Evolutionary conservation across 2,113 vertebrate species (phyloP), one percentile per base, ranked within the genome.

Genomic region (Alces alces): DNA sequence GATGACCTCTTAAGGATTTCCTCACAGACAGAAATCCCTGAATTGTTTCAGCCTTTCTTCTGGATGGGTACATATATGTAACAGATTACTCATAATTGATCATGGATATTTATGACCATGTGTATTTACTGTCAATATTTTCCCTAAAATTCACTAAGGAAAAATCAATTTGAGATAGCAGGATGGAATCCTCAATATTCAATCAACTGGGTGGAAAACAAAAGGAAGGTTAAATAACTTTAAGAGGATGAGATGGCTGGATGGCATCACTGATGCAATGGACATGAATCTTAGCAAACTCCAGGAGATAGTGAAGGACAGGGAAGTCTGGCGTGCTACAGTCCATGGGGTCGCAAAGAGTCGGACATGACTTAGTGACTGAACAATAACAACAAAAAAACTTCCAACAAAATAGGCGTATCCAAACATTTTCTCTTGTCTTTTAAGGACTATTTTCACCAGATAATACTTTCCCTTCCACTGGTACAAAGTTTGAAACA

Each of bases 51-150:
- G 28, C 6, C 58, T 14, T 60, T 19, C 39, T 21, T 43, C 82
- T 9, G 3, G n/a, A 5, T 4, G 14, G 7, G n/a, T 15, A 3
- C 25, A 1, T 3, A 1, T 3, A 15, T 30, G 33, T 4, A 6
- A 39, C 2, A 55, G 73, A 57, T 25, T 6, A 0, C 6, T 1
- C 16, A 73, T 25, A 39, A 15, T 4, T 19, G 19, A 21, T 55
- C 89, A 57, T 0, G 5, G 23, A 15, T 28, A 39, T 70, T 39
- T 39, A 70, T 15, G 30, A 27, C 73, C 89, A 76, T 0, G 7
- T 23, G 15, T 28, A 39, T n/a, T 50, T 30, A 47, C 28, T 76
- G 47, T 50, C 47, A 58, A 11, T 14, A 58, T 50, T 14, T 73
- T 89, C 80, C n/a, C 12, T 70, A 43, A 43, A 57, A 52, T 12